Evolutionary conservation across 2,113 vertebrate species (phyloP).

Genomic region (Elgaria multicarinata): DNA sequence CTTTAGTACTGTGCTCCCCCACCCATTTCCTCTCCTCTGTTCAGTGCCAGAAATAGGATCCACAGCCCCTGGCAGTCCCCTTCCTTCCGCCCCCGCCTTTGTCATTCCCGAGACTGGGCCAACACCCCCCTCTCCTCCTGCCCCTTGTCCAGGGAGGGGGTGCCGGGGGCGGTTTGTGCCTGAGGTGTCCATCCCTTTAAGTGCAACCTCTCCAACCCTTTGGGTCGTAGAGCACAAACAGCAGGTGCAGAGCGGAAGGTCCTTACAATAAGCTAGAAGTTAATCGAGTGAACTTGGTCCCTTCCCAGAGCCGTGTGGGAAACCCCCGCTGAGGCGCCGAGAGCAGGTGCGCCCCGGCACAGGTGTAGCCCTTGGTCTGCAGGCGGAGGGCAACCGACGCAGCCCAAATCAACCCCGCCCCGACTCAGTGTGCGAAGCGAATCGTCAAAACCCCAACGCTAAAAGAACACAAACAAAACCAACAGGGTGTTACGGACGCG

Average conservation of each 20-base stretch:
- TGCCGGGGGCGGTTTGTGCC: rapidly evolving
- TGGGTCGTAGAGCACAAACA: not conserved
- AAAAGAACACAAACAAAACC: not conserved
- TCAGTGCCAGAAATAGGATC: not conserved
- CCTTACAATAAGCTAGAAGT: not conserved
- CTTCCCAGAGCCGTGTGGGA: not conserved
- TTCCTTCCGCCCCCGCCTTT: too few relatives aligned
- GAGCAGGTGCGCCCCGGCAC: not conserved
- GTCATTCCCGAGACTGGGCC: not conserved
- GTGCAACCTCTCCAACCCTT: not conserved
- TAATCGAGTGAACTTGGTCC: too few relatives aligned
- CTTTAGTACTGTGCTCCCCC: not conserved
- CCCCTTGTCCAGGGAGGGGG: rapidly evolving
- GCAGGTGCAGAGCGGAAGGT: not conserved
- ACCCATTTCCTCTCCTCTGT: not conserved
- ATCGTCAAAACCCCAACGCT: too few relatives aligned
- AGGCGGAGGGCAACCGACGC: not conserved
- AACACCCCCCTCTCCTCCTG: not conserved
- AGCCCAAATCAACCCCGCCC: too few relatives aligned
- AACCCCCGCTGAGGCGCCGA: too few relatives aligned
- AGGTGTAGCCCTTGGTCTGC: not conserved
- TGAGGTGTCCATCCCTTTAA: not conserved
- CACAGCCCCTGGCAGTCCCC: rapidly evolving
- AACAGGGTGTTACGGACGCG: rapidly evolving
- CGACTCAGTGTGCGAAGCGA: not conserved